A percentile compares a stretch with the other conserved stretches of the same genome.
Conservation (phyloP, 2,113 vertebrate species). For the Nerophis lumbriciformis region DNA sequence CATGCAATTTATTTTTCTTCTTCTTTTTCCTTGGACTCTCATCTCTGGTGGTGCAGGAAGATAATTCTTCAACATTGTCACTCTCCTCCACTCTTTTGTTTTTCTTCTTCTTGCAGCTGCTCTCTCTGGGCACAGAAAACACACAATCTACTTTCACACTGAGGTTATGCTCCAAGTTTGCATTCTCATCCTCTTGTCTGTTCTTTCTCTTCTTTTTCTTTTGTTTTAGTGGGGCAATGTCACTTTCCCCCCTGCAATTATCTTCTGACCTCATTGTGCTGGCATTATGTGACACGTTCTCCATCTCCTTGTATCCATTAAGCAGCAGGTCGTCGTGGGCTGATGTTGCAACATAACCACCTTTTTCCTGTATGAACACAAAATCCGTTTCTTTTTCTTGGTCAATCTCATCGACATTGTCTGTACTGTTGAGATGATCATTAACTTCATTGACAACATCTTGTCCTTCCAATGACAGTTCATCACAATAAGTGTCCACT, state of each 20-base stretch:
- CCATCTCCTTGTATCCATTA: neutral
- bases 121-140: neutral
- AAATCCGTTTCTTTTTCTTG: neutral
- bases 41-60: neutral
- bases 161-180: neutral
- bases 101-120: neutral
- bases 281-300: neutral
- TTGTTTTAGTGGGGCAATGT: neutral
- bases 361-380: neutral
- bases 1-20: constrained; percentile 7
- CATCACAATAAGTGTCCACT: neutral
- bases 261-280: neutral
- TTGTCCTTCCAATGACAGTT: neutral
- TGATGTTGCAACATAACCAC: neutral
- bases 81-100: constrained; percentile 12
- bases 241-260: neutral
- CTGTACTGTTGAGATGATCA: neutral
- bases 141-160: neutral
- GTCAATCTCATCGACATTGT: neutral
- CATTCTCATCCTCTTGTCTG: neutral
- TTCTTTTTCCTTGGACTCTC: neutral
- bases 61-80: neutral
- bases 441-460: neutral
- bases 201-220: constrained; percentile 28
- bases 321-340: neutral